These are phyloP conservation scores for Sinhomidia bicolor DNA, from an alignment of 2,888 invertebrate genomes.

Conservation along the genomic window DNA sequence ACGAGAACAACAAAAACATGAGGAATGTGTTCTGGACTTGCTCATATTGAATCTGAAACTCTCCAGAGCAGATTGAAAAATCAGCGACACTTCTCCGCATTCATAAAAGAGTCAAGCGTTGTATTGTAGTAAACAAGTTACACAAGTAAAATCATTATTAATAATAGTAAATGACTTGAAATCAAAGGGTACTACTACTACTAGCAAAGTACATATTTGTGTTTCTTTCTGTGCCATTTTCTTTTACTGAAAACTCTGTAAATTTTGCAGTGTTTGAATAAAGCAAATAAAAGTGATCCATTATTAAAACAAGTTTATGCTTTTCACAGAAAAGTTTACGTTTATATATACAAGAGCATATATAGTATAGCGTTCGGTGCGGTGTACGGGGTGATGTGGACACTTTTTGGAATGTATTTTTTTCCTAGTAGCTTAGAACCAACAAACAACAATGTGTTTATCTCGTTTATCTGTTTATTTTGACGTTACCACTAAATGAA, in stretches of 20 bases:
- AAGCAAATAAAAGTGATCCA: too few relatives aligned
- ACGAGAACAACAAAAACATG: slow-evolving; percentile 20
- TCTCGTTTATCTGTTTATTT: background rate
- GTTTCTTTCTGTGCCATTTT: too few relatives aligned
- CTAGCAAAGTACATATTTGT: too few relatives aligned
- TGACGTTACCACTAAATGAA: background rate
- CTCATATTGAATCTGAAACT: slow-evolving; percentile 37
- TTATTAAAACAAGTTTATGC: too few relatives aligned
- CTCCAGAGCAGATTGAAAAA: slow-evolving; percentile 38
- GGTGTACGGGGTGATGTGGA: background rate
- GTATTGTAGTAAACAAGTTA: background rate
- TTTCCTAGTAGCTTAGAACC: background rate
- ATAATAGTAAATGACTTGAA: too few relatives aligned
- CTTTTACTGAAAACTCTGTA: too few relatives aligned
- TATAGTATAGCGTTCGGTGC: too few relatives aligned
- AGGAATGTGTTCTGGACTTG: slow-evolving; percentile 35
- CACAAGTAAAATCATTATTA: too few relatives aligned
- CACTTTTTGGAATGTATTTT: background rate
- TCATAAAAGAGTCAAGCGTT: background rate
- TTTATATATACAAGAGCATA: too few relatives aligned
- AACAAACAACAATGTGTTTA: background rate
- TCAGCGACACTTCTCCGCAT: background rate
- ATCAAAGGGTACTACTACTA: too few relatives aligned
- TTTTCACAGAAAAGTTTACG: too few relatives aligned
- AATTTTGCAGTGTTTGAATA: too few relatives aligned